These are phyloP conservation scores for Willisornis vidua DNA, from an alignment of 2,113 vertebrate genomes.

Conservation along the genomic window DNA sequence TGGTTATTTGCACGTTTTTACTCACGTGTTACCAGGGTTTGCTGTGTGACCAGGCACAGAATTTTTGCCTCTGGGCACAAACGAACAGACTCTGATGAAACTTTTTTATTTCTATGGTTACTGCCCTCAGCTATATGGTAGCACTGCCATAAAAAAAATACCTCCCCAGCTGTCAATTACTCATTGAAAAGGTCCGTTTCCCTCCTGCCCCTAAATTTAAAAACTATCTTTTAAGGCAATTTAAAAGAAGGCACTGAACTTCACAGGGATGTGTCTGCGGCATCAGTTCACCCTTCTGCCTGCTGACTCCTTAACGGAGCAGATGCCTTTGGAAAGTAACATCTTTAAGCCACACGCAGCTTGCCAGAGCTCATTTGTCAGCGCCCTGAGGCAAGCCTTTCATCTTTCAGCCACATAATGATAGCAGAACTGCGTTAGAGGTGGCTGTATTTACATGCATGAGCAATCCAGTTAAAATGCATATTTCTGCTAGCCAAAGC, in stretches of 20 bases:
- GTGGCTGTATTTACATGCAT: constrained; percentile 36
- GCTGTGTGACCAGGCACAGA: background rate
- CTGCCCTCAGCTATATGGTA: background rate
- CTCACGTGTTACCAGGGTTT: background rate
- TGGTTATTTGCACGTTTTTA: background rate
- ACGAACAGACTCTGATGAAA: background rate
- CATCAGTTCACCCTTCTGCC: background rate
- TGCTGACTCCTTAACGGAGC: background rate
- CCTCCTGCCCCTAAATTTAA: background rate
- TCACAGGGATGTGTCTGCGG: background rate
- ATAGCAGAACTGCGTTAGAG: background rate
- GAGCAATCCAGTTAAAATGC: background rate
- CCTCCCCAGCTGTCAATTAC: background rate
- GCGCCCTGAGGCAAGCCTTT: constrained; percentile 42
- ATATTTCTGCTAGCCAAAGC: background rate
- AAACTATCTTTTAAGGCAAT: background rate
- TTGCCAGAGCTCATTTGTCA: constrained; percentile 46
- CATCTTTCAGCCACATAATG: constrained; percentile 20
- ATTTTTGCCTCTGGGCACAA: background rate
- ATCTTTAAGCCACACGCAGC: background rate
- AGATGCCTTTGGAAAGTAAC: background rate
- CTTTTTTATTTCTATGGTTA: background rate
- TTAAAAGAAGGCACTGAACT: background rate
- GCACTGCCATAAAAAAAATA: background rate
- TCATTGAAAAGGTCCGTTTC: background rate